These are phyloP conservation scores for Yponomeuta sedellus DNA, from an alignment of 2,888 invertebrate genomes.

Conservation along the genomic window DNA sequence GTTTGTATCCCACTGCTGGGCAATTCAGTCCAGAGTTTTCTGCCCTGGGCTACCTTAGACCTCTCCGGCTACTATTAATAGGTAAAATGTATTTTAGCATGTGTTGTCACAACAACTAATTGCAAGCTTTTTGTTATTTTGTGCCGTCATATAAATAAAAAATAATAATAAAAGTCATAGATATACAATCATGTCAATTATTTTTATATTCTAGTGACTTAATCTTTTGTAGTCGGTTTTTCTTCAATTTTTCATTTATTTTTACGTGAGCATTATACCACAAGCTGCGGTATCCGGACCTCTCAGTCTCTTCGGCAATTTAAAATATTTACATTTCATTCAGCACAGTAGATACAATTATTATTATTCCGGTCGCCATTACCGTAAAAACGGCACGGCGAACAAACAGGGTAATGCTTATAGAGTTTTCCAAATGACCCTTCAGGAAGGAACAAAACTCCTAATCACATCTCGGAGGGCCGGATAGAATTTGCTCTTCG, in stretches of 20 bases:
- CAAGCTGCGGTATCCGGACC: background rate
- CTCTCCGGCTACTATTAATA: too few species aligned
- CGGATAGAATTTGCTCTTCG: constrained; percentile 6
- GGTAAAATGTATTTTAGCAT: too few species aligned
- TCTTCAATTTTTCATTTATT: constrained; percentile 32
- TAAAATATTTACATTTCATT: background rate
- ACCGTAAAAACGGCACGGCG: background rate
- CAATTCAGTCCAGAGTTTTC: too few species aligned
- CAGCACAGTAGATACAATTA: background rate
- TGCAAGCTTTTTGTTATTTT: too few species aligned
- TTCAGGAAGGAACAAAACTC: background rate
- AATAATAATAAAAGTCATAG: too few species aligned
- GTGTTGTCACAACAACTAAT: too few species aligned
- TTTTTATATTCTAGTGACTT: background rate
- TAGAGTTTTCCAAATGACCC: background rate
- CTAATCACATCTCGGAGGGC: constrained; percentile 2
- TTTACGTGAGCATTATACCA: constrained; percentile 33
- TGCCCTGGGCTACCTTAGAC: too few species aligned
- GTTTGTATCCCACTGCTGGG: too few species aligned
- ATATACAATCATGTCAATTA: too few species aligned
- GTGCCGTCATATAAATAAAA: too few species aligned
- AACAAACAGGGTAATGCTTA: background rate
- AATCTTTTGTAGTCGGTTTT: background rate
- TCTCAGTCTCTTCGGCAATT: background rate
- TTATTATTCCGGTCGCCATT: background rate